Conservation (phyloP, 2,113 vertebrate genomes). For the Chaetops frenatus region DNA sequence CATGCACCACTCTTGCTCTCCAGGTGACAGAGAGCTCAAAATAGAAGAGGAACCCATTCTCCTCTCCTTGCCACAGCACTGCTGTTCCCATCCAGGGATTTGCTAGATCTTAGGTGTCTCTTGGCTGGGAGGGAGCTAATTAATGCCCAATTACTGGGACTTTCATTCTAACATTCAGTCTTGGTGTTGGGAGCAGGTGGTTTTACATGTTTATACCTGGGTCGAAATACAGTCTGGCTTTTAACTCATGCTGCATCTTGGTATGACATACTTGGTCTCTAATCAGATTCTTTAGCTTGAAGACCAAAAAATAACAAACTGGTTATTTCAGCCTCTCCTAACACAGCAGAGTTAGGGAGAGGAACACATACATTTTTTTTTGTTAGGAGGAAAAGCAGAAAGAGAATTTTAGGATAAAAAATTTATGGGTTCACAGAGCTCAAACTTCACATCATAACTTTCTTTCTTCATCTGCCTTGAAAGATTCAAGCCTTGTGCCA, state of each 20-base stretch:
- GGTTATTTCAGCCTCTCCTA: not conserved
- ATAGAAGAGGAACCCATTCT: not conserved
- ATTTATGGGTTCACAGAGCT: not conserved
- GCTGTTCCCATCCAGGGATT: not conserved
- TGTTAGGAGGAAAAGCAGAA: not conserved
- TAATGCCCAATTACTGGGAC: not conserved
- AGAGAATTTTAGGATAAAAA: not conserved
- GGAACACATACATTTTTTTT: not conserved
- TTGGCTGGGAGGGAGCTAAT: not conserved
- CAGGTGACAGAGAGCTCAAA: not conserved
- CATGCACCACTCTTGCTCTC: not conserved
- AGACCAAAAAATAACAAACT: not conserved
- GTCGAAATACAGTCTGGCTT: not conserved
- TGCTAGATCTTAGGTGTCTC: not conserved
- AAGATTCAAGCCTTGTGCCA: not conserved
- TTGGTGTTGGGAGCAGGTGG: not conserved
- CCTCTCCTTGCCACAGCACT: not conserved
- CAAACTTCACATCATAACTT: not conserved
- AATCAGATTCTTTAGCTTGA: not conserved
- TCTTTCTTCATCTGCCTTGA: not conserved
- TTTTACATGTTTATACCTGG: not conserved
- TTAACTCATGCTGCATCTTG: not conserved
- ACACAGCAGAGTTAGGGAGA: not conserved
- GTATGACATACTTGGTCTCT: not conserved
- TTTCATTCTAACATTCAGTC: not conserved